phyloP scores from a whole-genome alignment of 2,113 vertebrate genomes.

The Muntiacus muntjak region DNA sequence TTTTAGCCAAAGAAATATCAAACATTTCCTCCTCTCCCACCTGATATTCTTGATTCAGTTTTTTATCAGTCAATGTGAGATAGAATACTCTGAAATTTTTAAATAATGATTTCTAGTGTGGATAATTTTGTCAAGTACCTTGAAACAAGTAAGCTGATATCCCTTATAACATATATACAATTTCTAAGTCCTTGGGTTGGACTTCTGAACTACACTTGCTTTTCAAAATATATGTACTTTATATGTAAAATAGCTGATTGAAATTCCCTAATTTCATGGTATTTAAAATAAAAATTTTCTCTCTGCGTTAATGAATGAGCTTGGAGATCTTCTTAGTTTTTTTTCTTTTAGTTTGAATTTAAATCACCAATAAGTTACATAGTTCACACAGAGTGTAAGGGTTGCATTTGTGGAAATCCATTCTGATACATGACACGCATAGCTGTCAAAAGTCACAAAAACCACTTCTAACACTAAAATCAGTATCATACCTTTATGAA shows the following conservation, averaged over 20 bases:
- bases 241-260: background rate
- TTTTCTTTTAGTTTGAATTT: conserved; percentile 15
- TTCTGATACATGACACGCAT: conserved; percentile 1
- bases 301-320: background rate
- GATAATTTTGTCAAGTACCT: background rate
- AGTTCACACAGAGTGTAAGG: background rate
- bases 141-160: background rate
- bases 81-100: background rate
- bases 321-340: background rate
- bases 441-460: conserved; percentile 33
- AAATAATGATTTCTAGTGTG: background rate
- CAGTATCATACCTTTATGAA: background rate
- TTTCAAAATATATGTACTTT: background rate
- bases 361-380: background rate
- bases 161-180: background rate
- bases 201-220: background rate
- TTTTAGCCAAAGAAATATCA: conserved; percentile 1
- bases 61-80: background rate
- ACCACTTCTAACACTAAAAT: conserved; percentile 5
- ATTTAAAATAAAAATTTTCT: conserved; percentile 1
- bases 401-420: background rate
- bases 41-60: background rate
- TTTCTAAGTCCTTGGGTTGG: background rate
- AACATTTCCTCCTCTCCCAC: background rate
- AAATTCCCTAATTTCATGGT: background rate